phyloP scores from a whole-genome alignment of 2,888 invertebrate genomes.

The Zaprionus bogoriensis region DNA sequence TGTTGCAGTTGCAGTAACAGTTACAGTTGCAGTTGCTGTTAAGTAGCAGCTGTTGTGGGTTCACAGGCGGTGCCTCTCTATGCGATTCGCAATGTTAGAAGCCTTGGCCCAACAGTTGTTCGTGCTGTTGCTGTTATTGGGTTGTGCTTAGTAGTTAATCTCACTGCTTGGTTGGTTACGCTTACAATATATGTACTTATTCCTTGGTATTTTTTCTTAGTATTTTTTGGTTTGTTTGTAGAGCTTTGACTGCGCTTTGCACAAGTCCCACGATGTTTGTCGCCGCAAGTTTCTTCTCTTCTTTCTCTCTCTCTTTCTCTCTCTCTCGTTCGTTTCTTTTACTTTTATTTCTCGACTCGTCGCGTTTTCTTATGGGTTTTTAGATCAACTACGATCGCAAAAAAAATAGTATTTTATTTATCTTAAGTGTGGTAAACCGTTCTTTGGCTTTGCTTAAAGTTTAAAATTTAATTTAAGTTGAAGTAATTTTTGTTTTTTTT shows the following conservation, averaged over 20 bases:
- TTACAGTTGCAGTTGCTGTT: constrained; percentile 14
- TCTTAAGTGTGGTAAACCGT: constrained; percentile 48
- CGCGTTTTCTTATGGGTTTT: constrained; percentile 53
- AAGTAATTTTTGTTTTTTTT: constrained; percentile 56
- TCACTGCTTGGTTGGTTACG: constrained; percentile 75
- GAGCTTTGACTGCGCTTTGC: constrained; percentile 82
- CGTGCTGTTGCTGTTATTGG: constrained; percentile 15
- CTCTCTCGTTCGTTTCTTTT: constrained; percentile 12
- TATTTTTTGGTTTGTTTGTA: constrained; percentile 44
- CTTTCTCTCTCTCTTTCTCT: too few relatives aligned
- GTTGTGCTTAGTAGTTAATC: constrained; percentile 75
- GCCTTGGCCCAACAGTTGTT: constrained; percentile 4
- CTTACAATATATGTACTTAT: constrained; percentile 57
- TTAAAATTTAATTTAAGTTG: constrained; percentile 72
- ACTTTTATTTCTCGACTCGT: constrained; percentile 20
- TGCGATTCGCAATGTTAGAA: constrained; percentile 1
- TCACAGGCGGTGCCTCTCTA: neutral
- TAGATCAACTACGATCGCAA: constrained; percentile 80
- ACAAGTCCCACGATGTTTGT: constrained; percentile 76
- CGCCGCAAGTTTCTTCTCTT: constrained; percentile 34
- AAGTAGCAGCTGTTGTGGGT: constrained; percentile 11
- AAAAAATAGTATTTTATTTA: constrained; percentile 57
- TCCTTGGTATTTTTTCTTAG: constrained; percentile 43
- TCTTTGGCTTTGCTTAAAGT: constrained; percentile 70
- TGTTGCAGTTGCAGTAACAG: neutral